Evolutionary conservation across 2,888 invertebrate genomes (phyloP), one percentile per base, ranked within the genome.

Genomic region (Sussaba pulchella): DNA sequence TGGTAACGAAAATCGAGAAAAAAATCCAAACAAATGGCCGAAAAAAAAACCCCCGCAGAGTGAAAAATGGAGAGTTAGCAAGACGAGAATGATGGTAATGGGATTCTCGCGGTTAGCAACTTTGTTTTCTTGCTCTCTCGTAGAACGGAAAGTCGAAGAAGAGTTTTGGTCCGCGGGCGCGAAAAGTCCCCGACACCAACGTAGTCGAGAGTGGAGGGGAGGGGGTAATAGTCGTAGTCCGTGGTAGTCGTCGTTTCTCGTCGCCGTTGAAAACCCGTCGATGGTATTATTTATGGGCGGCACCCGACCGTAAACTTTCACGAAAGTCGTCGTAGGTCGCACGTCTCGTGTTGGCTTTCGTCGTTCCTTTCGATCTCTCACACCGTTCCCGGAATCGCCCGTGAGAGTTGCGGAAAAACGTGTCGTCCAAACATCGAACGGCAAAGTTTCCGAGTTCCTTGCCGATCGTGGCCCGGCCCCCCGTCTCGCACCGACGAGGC

Each of bases 71-170:
- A 36, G 66, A 64, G 66, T 61, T 75, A 75, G 66, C 64, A 71
- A 80, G 75, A 80, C 71, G 79, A 80, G 79, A 80, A 75, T 80
- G 79, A 80, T 80, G 79, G 75, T 80, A 80, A 80, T 75, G 79
- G 79, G 71, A 80, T 80, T 80, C 75, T 36, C 52, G 79, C 79
- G 79, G 79, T 80, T 80, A 80, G 75, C 59, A 80, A 80, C 79
- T 80, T 80, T 80, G 75, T 80, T 80, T 80, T 80, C 79, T 80
- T 75, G 75, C 75, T 80, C 66, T 80, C 79, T 59, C 36, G 75
- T 47, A 50, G 31, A 75, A 52, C 74, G 75, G 75, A 70, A 80
- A 80, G 79, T 75, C 75, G 79, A 75, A 80, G 75, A 75, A 80
- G 79, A 74, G 70, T 64, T 79, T 74, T 74, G 47, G 74, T 26